Conservation (phyloP, 2,888 invertebrate genomes). For the Sphecodes monilicornis region DNA sequence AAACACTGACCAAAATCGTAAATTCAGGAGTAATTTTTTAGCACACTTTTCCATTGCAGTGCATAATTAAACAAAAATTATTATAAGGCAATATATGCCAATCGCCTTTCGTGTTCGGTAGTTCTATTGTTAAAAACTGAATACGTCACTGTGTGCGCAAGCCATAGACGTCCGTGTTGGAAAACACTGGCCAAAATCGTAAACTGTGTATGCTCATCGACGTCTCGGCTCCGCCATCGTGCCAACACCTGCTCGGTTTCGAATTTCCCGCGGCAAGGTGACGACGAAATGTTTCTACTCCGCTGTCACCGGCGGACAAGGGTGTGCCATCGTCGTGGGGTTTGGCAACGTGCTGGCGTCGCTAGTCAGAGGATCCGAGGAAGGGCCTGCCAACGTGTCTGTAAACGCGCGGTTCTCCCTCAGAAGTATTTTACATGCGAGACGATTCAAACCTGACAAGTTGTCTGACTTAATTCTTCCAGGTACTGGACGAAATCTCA, state of each 20-base stretch:
- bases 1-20: too few species aligned
- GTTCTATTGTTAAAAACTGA: too few species aligned
- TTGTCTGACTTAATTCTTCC: background rate
- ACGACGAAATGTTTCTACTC: conserved; percentile 67
- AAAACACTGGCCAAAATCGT: background rate
- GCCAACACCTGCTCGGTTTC: conserved; percentile 75
- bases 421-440: background rate
- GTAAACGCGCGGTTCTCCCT: background rate
- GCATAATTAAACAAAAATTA: too few species aligned
- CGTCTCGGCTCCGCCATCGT: conserved; percentile 56
- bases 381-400: background rate
- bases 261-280: conserved; percentile 64
- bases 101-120: too few species aligned
- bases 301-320: conserved; percentile 54
- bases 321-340: conserved; percentile 46
- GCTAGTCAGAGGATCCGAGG: conserved; percentile 19
- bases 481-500: background rate
- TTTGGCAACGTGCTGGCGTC: conserved; percentile 26
- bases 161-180: background rate
- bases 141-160: background rate
- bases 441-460: background rate
- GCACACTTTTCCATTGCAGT: too few species aligned
- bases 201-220: conserved; percentile 60
- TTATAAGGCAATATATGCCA: too few species aligned
- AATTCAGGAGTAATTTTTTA: too few species aligned